Percentiles rank a stretch among this genome's conserved stretches.
These are phyloP conservation scores for Aphelenchoides besseyi DNA, from an alignment of 1,140 invertebrate genomes.

Conservation along the genomic window DNA sequence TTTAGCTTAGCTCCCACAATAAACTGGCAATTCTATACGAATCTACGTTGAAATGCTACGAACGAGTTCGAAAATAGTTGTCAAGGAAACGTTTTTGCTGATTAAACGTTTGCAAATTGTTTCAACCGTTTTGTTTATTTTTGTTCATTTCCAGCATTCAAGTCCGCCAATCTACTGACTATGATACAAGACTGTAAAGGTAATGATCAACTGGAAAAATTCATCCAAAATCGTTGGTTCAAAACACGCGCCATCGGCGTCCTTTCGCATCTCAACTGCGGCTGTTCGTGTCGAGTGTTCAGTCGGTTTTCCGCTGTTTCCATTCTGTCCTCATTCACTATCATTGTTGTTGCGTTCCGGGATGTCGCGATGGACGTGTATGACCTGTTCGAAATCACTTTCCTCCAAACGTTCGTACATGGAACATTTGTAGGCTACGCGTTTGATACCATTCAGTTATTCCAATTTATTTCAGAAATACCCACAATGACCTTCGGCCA, in stretches of 20 bases:
- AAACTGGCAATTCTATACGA: too few relatives aligned
- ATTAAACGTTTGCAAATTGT: too few relatives aligned
- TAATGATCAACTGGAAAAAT: too few relatives aligned
- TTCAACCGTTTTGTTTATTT: too few relatives aligned
- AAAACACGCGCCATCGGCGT: neutral
- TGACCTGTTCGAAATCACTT: conserved; percentile 48
- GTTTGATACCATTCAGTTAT: conserved; percentile 14
- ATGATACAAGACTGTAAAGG: too few relatives aligned
- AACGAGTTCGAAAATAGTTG: too few relatives aligned
- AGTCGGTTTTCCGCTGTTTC: neutral
- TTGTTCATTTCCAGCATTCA: too few relatives aligned
- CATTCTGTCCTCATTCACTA: neutral
- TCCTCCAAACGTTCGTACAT: conserved; percentile 60
- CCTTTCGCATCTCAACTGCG: neutral
- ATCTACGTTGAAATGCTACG: too few relatives aligned
- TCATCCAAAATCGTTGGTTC: too few relatives aligned
- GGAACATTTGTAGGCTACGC: conserved; percentile 51
- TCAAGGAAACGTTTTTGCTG: too few relatives aligned
- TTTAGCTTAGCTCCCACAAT: too few relatives aligned
- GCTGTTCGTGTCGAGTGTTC: neutral
- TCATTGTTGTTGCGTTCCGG: neutral
- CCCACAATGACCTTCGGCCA: conserved; percentile 49
- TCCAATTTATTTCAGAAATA: conserved; percentile 38
- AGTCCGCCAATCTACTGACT: too few relatives aligned
- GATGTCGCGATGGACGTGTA: conserved; percentile 28